These are phyloP conservation scores for Leptinotarsa haldemani DNA, from an alignment of 2,888 invertebrate species.

Conservation along the genomic window DNA sequence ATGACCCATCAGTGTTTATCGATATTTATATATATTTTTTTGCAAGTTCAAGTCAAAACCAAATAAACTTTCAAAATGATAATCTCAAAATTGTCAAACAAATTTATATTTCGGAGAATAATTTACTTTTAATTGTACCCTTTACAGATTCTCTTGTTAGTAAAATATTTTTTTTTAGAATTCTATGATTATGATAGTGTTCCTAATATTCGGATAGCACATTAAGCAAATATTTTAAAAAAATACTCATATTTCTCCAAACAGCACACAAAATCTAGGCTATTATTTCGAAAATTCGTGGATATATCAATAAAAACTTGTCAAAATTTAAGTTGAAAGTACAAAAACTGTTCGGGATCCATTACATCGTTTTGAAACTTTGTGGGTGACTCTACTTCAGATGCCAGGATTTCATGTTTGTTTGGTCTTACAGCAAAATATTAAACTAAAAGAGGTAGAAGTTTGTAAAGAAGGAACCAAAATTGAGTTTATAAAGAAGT, in stretches of 20 bases:
- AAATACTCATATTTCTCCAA: not conserved
- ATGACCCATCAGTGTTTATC: too few species aligned
- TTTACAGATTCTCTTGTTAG: slow-evolving; percentile 42
- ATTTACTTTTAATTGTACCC: slow-evolving; percentile 44
- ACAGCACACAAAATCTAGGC: not conserved
- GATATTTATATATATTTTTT: too few species aligned
- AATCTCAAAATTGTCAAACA: too few species aligned
- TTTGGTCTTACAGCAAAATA: not conserved
- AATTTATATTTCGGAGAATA: not conserved
- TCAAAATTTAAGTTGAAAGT: not conserved
- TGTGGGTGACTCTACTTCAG: not conserved
- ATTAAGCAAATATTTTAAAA: not conserved
- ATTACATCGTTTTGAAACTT: too few species aligned
- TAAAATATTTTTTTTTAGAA: slow-evolving; percentile 51
- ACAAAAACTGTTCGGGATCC: not conserved
- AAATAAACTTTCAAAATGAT: too few species aligned
- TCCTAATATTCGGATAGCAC: slow-evolving; percentile 20
- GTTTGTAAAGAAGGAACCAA: not conserved
- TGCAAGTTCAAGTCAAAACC: too few species aligned
- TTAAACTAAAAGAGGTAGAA: slow-evolving; percentile 1
- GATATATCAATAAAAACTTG: not conserved
- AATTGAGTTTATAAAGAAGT: not conserved
- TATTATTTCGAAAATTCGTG: not conserved
- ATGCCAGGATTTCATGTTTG: not conserved
- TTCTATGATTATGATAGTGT: slow-evolving; percentile 35